These are phyloP conservation scores for Ophonus ardosiacus DNA, from an alignment of 2,888 invertebrate species.

Conservation along the genomic window DNA sequence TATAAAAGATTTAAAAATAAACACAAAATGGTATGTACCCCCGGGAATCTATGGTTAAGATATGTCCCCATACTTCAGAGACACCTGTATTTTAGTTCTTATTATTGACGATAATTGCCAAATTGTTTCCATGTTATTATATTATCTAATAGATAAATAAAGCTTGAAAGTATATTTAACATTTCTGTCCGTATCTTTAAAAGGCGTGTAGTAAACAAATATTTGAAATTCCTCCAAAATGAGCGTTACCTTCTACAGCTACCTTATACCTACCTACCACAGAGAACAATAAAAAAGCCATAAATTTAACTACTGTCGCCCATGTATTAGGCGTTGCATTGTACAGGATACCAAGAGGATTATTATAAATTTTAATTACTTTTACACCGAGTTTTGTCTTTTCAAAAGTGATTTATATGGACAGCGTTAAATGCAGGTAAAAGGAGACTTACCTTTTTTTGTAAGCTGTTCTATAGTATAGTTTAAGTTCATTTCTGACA, in stretches of 20 bases:
- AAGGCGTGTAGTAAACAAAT: not conserved
- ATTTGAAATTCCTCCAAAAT: not conserved
- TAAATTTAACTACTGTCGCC: not conserved
- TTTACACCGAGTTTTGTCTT: not conserved
- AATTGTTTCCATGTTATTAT: too few relatives aligned
- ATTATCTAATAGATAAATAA: too few relatives aligned
- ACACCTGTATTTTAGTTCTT: too few relatives aligned
- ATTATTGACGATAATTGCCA: too few relatives aligned
- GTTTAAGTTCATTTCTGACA: too few relatives aligned
- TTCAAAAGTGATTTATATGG: not conserved
- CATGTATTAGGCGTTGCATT: not conserved
- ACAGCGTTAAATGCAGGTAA: not conserved
- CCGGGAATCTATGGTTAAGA: too few relatives aligned
- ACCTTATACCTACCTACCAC: not conserved
- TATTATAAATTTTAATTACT: not conserved
- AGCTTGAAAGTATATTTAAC: too few relatives aligned
- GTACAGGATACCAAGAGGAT: not conserved
- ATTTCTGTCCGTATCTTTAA: too few relatives aligned
- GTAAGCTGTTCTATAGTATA: too few relatives aligned
- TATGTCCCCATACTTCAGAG: too few relatives aligned
- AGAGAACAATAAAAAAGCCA: not conserved
- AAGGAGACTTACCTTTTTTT: not conserved
- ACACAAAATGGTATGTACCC: too few relatives aligned
- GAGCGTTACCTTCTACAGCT: not conserved
- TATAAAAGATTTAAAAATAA: too few relatives aligned